Percentiles rank a stretch among this genome's conserved stretches.
Evolutionary conservation across 2,888 invertebrate genomes (phyloP).

Genomic region (Uloborus plumipes): DNA sequence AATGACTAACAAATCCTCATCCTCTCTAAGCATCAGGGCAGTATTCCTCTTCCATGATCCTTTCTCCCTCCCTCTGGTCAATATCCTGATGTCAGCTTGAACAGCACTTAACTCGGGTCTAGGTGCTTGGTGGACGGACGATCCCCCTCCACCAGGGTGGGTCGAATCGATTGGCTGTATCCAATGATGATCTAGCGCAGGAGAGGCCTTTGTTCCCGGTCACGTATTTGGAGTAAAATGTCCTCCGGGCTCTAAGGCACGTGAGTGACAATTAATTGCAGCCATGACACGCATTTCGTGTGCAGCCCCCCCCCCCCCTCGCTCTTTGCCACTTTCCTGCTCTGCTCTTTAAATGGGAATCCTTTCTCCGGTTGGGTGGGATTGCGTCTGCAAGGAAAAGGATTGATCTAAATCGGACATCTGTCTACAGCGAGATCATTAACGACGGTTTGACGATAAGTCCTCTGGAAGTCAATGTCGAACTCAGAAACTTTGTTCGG

Average conservation of each 20-base stretch:
- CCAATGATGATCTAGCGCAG: slow-evolving; percentile 53
- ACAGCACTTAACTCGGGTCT: slow-evolving; percentile 59
- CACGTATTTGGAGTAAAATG: slow-evolving; percentile 62
- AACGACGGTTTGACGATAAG: not conserved
- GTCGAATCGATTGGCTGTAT: slow-evolving; percentile 57
- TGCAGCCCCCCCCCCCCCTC: slow-evolving; percentile 8
- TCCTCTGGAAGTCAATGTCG: not conserved
- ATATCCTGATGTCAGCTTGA: slow-evolving; percentile 62
- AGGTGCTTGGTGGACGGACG: slow-evolving; percentile 44
- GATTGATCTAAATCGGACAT: not conserved
- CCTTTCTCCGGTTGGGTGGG: slow-evolving; percentile 32
- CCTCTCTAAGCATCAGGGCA: slow-evolving; percentile 6
- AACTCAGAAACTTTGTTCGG: no score
- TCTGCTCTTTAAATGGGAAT: slow-evolving; percentile 28
- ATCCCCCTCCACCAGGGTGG: slow-evolving; percentile 19
- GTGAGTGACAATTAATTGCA: slow-evolving; percentile 64
- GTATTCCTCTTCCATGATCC: no score
- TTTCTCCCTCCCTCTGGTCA: slow-evolving; percentile 30
- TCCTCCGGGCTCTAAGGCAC: slow-evolving; percentile 34
- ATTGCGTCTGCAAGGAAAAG: not conserved
- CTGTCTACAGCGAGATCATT: not conserved
- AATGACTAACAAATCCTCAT: slow-evolving; percentile 59
- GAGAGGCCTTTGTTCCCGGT: slow-evolving; percentile 27
- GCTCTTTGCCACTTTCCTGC: not conserved
- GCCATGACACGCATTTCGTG: slow-evolving; percentile 61